A percentile compares a stretch with the other conserved stretches of the same genome.
Evolutionary conservation across 2,888 invertebrate species (phyloP).

Genomic region (Phania funesta): DNA sequence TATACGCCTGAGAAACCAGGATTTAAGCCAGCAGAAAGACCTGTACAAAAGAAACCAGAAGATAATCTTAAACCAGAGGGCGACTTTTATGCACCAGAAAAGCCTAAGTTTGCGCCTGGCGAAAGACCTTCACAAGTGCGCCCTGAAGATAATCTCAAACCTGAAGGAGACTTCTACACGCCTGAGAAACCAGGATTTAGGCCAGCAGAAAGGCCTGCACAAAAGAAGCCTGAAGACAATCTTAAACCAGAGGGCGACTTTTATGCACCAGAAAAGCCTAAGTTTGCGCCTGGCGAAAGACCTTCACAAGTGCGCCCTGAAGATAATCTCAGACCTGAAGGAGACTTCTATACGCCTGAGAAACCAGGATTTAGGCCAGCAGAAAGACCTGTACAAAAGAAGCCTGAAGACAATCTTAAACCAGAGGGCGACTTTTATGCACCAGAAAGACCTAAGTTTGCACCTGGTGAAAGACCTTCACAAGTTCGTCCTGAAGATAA

Average conservation of each 20-base stretch:
- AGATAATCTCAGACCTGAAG: slow-evolving; percentile 83
- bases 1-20: slow-evolving; percentile 78
- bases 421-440: slow-evolving; percentile 82
- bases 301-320: slow-evolving; percentile 81
- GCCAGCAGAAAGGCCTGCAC: slow-evolving; percentile 79
- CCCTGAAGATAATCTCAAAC: slow-evolving; percentile 76
- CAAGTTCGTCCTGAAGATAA: slow-evolving; percentile 81
- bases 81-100: slow-evolving; percentile 81
- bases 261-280: slow-evolving; percentile 80
- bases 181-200: slow-evolving; percentile 75
- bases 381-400: slow-evolving; percentile 79
- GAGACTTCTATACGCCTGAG: slow-evolving; percentile 79
- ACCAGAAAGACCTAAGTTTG: slow-evolving; percentile 80
- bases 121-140: slow-evolving; percentile 79
- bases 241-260: slow-evolving; percentile 79
- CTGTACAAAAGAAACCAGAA: slow-evolving; percentile 46
- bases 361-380: slow-evolving; percentile 81
- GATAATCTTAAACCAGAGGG: slow-evolving; percentile 81
- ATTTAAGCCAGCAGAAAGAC: slow-evolving; percentile 80
- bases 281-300: slow-evolving; percentile 81
- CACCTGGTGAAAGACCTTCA: slow-evolving; percentile 81
- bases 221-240: slow-evolving; percentile 72
- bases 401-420: slow-evolving; percentile 80
- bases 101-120: slow-evolving; percentile 79
- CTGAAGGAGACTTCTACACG: slow-evolving; percentile 80